A percentile compares a stretch with the other conserved stretches of the same genome.
These are phyloP conservation scores for Gymnocheta viridis DNA, from an alignment of 2,888 invertebrate species.

Conservation along the genomic window DNA sequence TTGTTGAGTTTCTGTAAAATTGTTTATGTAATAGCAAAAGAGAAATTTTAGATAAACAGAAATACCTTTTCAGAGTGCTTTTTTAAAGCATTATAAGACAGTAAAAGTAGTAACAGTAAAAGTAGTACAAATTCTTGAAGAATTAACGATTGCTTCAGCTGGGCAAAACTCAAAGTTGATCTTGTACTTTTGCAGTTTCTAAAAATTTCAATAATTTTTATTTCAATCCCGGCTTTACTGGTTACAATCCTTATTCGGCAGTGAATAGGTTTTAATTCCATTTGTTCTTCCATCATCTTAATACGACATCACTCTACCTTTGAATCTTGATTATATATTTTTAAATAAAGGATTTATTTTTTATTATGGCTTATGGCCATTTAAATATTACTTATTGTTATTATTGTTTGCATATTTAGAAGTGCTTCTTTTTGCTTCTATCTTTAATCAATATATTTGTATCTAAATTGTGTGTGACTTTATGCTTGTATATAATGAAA, in stretches of 20 bases:
- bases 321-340: conserved; percentile 24
- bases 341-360: conserved; percentile 45
- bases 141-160: no score
- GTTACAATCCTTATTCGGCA: neutral
- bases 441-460: conserved; percentile 38
- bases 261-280: neutral
- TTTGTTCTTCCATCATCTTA: conserved; percentile 2
- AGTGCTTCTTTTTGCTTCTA: neutral
- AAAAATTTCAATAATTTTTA: neutral
- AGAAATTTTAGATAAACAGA: no score
- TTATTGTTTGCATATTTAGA: conserved; percentile 7
- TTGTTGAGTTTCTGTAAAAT: no score
- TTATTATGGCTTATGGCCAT: conserved; percentile 64
- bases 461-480: conserved; percentile 32
- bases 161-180: neutral
- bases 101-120: no score
- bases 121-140: no score
- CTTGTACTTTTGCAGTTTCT: no score
- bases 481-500: conserved; percentile 57
- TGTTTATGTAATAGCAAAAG: no score
- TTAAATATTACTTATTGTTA: conserved; percentile 63
- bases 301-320: conserved; percentile 3
- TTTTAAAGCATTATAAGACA: no score
- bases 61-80: no score
- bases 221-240: neutral